Evolutionary conservation across 2,113 vertebrate species (phyloP).

Genomic region (Mesoclemmys tuberculata): DNA sequence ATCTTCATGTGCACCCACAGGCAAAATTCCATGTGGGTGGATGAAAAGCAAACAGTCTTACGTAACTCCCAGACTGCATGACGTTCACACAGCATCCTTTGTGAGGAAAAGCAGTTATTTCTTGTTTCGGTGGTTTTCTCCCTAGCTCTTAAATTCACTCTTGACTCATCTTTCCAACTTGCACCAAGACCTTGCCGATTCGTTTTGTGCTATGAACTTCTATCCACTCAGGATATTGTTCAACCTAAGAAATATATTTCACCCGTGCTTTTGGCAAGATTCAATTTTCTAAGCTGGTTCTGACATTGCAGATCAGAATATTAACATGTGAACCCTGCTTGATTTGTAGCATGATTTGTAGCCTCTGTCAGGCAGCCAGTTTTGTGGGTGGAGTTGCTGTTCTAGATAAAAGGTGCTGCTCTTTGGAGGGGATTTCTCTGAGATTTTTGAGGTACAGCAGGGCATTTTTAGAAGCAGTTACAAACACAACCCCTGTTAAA

Average conservation of each 20-base stretch:
- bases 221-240: neutral
- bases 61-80: conserved; percentile 59
- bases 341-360: neutral
- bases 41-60: conserved; percentile 64
- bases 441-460: neutral
- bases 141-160: neutral
- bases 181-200: neutral
- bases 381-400: neutral
- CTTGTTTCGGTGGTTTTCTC: conserved; percentile 17
- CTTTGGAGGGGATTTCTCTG: neutral
- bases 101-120: conserved; percentile 42
- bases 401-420: conserved; percentile 46
- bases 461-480: conserved; percentile 4
- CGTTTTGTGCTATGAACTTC: conserved; percentile 1
- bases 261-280: conserved; percentile 34
- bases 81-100: conserved; percentile 45
- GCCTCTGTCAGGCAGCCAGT: neutral
- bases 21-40: conserved; percentile 68
- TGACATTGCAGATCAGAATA: conserved; percentile 20
- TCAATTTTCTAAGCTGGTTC: conserved; percentile 18
- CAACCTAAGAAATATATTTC: neutral
- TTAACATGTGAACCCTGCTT: conserved; percentile 22
- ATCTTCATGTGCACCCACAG: conserved; percentile 63
- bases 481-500: neutral
- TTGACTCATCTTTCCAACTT: conserved; percentile 35